Percentiles rank a stretch among this genome's conserved stretches.
phyloP scores from a whole-genome alignment of 2,113 vertebrate species.

The Hippocampus comes region DNA sequence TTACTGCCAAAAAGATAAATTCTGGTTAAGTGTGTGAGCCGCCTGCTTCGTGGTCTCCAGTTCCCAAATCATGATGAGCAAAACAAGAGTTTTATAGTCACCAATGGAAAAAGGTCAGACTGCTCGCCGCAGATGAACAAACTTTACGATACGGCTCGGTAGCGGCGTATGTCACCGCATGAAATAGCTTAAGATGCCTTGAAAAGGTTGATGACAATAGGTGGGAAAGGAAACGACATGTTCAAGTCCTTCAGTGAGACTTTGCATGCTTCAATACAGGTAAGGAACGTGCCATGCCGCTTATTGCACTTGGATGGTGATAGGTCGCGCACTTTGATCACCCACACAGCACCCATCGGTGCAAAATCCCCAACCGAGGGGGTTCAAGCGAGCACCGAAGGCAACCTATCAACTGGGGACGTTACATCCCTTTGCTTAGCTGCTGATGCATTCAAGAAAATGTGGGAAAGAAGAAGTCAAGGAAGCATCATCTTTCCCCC shows the following conservation, averaged over 20 bases:
- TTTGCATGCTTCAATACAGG: neutral
- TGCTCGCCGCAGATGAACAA: conserved; percentile 42
- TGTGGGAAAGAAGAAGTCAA: conserved; percentile 71
- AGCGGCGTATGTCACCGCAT: neutral
- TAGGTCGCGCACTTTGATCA: conserved; percentile 34
- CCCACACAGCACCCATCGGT: conserved; percentile 13
- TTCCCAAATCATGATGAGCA: conserved; percentile 74
- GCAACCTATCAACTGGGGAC: conserved; percentile 45
- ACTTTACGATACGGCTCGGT: conserved; percentile 18
- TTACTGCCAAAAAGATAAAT: conserved; percentile 81
- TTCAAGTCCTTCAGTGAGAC: neutral
- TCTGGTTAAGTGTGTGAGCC: conserved; percentile 79
- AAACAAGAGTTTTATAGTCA: conserved; percentile 71
- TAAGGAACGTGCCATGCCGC: neutral
- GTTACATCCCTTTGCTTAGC: conserved; percentile 53
- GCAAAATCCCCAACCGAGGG: conserved; percentile 25
- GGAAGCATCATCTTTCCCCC: conserved; percentile 68
- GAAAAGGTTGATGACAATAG: neutral
- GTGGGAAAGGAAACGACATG: no score
- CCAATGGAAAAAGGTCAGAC: conserved; percentile 70
- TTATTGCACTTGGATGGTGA: conserved; percentile 8
- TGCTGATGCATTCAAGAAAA: conserved; percentile 77
- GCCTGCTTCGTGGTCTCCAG: conserved; percentile 71
- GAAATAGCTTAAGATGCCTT: neutral
- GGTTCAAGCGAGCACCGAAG: conserved; percentile 51